phyloP scores from a whole-genome alignment of 2,888 invertebrate genomes.

The Pristionchus arcanus region DNA sequence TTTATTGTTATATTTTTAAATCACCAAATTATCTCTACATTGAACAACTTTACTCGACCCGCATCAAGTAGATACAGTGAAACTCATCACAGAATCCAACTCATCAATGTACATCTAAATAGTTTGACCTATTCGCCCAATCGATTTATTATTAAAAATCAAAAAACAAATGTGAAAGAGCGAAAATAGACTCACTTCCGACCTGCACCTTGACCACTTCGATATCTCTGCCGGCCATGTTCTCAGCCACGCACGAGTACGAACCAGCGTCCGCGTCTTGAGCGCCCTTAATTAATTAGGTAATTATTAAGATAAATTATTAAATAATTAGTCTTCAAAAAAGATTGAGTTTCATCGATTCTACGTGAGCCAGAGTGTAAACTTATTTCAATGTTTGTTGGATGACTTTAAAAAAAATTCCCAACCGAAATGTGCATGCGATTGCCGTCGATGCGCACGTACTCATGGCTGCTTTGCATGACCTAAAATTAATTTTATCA shows the following conservation, averaged over 20 bases:
- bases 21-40: neutral
- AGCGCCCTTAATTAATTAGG: constrained; percentile 69
- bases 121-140: too few relatives aligned
- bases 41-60: neutral
- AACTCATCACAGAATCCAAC: too few relatives aligned
- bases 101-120: too few relatives aligned
- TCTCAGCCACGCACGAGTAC: constrained; percentile 83
- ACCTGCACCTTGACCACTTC: constrained; percentile 76
- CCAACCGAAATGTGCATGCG: constrained; percentile 61
- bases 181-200: constrained; percentile 72
- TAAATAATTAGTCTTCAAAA: too few relatives aligned
- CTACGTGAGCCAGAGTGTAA: neutral
- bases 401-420: neutral
- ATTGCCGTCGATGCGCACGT: constrained; percentile 65
- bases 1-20: too few relatives aligned
- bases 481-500: constrained; percentile 37
- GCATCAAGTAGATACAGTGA: neutral
- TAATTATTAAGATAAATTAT: neutral
- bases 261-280: constrained; percentile 83
- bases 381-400: neutral
- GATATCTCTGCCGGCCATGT: constrained; percentile 82
- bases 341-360: neutral
- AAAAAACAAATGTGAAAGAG: too few relatives aligned
- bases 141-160: too few relatives aligned
- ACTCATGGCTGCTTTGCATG: constrained; percentile 65